Evolutionary conservation across 2,113 vertebrate genomes (phyloP).

Genomic region (Lynx canadensis): DNA sequence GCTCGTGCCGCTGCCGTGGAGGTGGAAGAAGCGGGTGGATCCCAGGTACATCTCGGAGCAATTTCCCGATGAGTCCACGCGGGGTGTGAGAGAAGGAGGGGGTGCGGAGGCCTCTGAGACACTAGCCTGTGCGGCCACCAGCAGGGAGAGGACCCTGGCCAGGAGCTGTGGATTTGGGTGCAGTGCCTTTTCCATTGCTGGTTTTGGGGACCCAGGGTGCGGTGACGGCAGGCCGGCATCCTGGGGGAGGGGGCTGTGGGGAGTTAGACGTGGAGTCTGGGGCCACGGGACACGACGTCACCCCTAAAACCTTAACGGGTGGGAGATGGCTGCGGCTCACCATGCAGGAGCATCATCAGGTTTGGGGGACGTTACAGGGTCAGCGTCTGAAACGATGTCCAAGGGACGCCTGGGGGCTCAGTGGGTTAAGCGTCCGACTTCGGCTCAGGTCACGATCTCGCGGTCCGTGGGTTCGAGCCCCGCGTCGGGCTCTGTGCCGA

Average conservation of each 20-base stretch:
- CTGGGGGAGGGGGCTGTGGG: background rate
- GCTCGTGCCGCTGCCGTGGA: background rate
- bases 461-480: fast-evolving
- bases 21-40: background rate
- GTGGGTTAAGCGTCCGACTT: too few relatives aligned
- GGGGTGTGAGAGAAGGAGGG: background rate
- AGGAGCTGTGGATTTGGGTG: background rate
- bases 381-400: background rate
- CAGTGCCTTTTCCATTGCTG: too few relatives aligned
- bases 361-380: background rate
- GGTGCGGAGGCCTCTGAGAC: background rate
- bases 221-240: background rate
- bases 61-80: background rate
- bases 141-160: background rate
- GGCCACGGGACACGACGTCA: background rate
- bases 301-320: background rate
- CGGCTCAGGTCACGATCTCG: too few relatives aligned
- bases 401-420: background rate
- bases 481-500: too few relatives aligned
- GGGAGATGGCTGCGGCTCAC: background rate
- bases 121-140: background rate
- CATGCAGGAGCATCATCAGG: background rate
- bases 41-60: background rate
- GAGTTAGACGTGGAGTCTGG: background rate
- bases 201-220: background rate